Evolutionary conservation across 2,113 vertebrate genomes (phyloP), one percentile per base, ranked within the genome.

Genomic region (Varanus komodoensis): DNA sequence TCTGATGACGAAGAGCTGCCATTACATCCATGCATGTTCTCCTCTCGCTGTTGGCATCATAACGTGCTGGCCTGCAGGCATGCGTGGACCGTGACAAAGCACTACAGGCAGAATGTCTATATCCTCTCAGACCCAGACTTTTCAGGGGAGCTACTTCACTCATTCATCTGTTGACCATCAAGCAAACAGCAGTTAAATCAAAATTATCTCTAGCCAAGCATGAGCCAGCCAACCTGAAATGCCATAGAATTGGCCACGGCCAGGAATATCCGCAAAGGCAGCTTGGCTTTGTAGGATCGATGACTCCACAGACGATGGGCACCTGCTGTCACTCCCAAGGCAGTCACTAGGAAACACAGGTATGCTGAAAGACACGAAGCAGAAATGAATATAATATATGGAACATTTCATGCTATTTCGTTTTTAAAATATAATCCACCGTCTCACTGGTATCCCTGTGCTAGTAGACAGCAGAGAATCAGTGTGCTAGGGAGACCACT

Each of bases 161-260:
- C 29, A n/a, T n/a, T 75, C 34, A 2, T 38, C 3, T 17, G 23
- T 3, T 25, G 7, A n/a, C 48, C 27, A 48, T 7, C 17, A 27
- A 81, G 23, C 32, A 34, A 8, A 85, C 38, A 57, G 14, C 6
- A 29, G 25, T 52, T 61, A 50, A 52, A 34, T 87, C 75, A 21
- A 68, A 23, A 27, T 7, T 8, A 74, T 7, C 3, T 1, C 3
- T 57, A 79, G 50, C 75, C 44, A 88, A 2, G 48, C 27, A 78
- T 21, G 8, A 21, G 15, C 9, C 52, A 87, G 80, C 95, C 88
- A 82, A 98, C 97, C 97, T 98, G 97, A 94, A 98, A 98, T 94
- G 98, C 97, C 98, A 98, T 98, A 93, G 98, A 98, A 94, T 98
- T 98, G 92, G 97, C 97, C 5, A 86, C 95, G 57, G 98, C 97